A percentile compares a stretch with the other conserved stretches of the same genome.
Evolutionary conservation across 2,113 vertebrate genomes (phyloP).

Genomic region (Pardalotus punctatus): DNA sequence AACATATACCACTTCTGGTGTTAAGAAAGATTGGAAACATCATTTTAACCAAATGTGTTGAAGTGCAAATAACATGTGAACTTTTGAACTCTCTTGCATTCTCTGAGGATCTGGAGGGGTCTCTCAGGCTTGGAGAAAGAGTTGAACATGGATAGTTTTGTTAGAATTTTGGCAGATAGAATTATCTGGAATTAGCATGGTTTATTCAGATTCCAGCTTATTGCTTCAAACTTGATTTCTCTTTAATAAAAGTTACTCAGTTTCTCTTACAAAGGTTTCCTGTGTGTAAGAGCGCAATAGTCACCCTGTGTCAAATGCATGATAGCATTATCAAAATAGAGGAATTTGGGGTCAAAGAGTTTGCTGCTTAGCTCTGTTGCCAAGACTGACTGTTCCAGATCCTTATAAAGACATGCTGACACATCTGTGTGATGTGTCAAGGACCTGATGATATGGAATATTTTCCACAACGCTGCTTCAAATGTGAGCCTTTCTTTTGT

Average conservation of each 20-base stretch:
- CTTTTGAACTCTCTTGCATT: conserved; percentile 26
- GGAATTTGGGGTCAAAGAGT: conserved; percentile 37
- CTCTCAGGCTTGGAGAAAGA: not conserved
- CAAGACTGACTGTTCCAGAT: conserved; percentile 16
- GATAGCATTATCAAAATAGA: conserved; percentile 36
- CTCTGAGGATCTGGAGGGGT: not conserved
- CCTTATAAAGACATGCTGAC: conserved; percentile 54
- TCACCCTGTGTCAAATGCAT: not conserved
- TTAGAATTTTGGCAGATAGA: conserved; percentile 4
- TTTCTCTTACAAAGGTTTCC: not conserved
- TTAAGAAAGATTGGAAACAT: not conserved
- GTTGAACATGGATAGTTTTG: not conserved
- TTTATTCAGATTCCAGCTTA: not conserved
- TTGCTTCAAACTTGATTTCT: not conserved
- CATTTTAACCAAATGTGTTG: conserved; percentile 19
- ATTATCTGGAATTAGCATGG: not conserved
- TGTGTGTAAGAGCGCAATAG: not conserved
- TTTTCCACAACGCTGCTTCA: not conserved
- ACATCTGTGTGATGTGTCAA: not conserved
- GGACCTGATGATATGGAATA: not conserved
- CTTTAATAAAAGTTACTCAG: not conserved
- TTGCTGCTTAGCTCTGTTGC: conserved; percentile 27
- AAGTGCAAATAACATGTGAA: conserved; percentile 56
- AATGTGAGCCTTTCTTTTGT: not conserved
- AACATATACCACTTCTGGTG: not conserved